Base-by-base conservation (phyloP, 2,888 invertebrate genomes). In the Leucania comma region DNA sequence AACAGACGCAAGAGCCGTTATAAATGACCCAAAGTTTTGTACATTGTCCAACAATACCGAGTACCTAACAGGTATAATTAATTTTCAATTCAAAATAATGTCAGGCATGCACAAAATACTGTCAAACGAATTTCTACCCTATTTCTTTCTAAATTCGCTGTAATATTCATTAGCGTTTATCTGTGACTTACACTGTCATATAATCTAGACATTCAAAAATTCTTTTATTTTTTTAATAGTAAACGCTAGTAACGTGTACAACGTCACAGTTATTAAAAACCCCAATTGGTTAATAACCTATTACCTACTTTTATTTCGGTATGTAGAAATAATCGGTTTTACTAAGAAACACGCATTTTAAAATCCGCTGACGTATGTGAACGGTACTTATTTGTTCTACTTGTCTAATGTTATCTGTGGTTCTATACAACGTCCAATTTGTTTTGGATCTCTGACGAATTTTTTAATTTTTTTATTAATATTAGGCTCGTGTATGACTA, bases 241-340 rank as follows among this genome's bases (percentile, higher is more conserved):
- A 42, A 59, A 64, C 69, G 64, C 53, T 72, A 10, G 62, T 74
- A 74, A 75, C 78, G 20, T 75, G 64, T 68, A 53, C 48, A 68
- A 72, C 60, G 73, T 78, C 60, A 56, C 61, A 63, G 70, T 81
- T 81, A 79, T 73, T 84, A 78, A 86, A 84, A 61, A 69, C 46
- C 72, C 61, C 73, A 82, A 81, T 82, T 85, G 77, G 83, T 83
- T 84, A 85, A 85, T 69, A 82, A 75, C 69, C 72, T 77, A 81
- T 81, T 74, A 81, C 78, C 78, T 81, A 81, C 80, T 83, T 82
- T 83, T 72, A 69, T 81, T 81, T 82, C 60, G 81, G 80, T 80
- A 84, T 88, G 77, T 83, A 50, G 81, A 81, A 79, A 84, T 73
- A 62, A 65, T 76, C 58, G 51, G 42, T 62, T 71, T 79, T 65